Evolutionary conservation across 2,113 vertebrate genomes (phyloP).

Genomic region (Archilochus colubris): DNA sequence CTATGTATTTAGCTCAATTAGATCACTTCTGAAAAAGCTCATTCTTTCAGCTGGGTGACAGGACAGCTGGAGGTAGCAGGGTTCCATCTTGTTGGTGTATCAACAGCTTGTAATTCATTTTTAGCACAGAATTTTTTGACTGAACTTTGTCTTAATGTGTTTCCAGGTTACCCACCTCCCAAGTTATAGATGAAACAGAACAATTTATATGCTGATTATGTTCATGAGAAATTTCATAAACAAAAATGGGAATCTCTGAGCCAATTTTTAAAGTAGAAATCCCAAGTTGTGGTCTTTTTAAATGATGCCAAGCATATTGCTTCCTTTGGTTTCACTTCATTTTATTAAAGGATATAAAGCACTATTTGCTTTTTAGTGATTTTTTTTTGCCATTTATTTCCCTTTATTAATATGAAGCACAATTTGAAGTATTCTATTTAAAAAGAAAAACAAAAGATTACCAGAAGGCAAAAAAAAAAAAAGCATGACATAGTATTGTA

Average conservation of each 20-base stretch:
- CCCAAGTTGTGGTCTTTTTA: background rate
- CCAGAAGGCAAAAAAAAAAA: background rate
- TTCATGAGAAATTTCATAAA: background rate
- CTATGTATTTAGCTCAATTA: background rate
- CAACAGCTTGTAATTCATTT: background rate
- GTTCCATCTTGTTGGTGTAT: background rate
- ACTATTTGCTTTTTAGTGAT: background rate
- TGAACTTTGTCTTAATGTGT: background rate
- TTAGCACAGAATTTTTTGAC: background rate
- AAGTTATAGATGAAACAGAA: background rate
- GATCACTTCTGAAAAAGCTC: background rate
- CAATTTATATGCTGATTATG: background rate
- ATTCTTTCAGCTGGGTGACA: background rate
- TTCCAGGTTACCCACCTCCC: background rate
- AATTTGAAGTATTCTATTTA: background rate
- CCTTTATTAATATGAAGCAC: background rate
- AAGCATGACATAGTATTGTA: background rate
- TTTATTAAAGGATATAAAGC: background rate
- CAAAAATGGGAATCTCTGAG: background rate
- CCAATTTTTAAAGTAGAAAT: background rate
- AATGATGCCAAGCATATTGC: background rate
- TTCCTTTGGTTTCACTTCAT: background rate
- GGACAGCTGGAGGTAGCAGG: background rate
- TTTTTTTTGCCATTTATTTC: background rate
- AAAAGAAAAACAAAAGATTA: background rate